These are phyloP conservation scores for Cervus canadensis DNA, from an alignment of 2,113 vertebrate species.

Conservation along the genomic window DNA sequence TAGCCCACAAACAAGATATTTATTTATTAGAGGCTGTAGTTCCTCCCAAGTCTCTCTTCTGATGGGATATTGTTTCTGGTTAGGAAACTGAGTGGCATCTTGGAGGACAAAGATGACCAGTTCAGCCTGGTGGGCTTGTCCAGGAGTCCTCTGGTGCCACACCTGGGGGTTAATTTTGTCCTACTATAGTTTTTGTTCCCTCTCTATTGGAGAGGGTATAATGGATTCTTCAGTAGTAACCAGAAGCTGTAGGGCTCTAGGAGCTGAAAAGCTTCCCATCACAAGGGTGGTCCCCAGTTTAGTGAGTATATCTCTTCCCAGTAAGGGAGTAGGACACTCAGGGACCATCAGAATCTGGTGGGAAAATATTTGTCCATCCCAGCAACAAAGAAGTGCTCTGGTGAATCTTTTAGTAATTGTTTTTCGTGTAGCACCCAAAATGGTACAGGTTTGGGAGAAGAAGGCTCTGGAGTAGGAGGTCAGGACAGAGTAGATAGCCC, in stretches of 20 bases:
- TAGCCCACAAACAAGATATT: background rate
- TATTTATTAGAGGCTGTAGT: background rate
- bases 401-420: background rate
- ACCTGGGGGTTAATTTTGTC: background rate
- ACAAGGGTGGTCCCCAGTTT: background rate
- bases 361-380: background rate
- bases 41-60: background rate
- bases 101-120: rapidly evolving
- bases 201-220: background rate
- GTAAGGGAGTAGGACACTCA: background rate
- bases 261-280: background rate
- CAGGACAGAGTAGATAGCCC: background rate
- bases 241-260: background rate
- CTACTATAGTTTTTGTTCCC: background rate
- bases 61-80: background rate
- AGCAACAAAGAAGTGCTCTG: background rate
- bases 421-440: background rate
- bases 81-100: background rate
- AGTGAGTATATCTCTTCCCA: background rate
- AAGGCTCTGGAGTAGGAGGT: background rate
- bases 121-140: background rate
- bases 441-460: background rate
- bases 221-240: background rate
- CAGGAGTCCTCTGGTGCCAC: background rate
- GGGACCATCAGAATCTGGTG: background rate